Conservation (phyloP, 1,140 invertebrate genomes). For the Ostrea edulis region DNA sequence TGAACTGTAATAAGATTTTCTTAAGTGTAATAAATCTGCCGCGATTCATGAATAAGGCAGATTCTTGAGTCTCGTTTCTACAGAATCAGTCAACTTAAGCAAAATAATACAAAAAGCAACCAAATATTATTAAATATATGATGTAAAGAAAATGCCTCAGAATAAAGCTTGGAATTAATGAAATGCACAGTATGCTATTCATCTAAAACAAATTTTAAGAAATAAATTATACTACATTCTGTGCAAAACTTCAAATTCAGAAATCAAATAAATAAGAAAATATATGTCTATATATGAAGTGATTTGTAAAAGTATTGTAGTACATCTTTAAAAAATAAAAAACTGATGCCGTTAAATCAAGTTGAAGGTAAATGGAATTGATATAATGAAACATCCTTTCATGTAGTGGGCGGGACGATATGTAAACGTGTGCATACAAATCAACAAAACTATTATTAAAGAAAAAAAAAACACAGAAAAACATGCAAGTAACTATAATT, state of each 20-base stretch:
- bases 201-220: background rate
- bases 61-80: slow-evolving; percentile 7
- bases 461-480: background rate
- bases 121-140: background rate
- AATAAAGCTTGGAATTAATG: slow-evolving; percentile 3
- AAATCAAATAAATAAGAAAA: background rate
- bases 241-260: background rate
- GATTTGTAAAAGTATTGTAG: background rate
- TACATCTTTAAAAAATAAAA: background rate
- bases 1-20: slow-evolving; percentile 25
- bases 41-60: slow-evolving; percentile 29
- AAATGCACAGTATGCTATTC: slow-evolving; percentile 1
- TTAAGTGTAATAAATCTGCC: slow-evolving; percentile 26
- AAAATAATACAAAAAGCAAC: slow-evolving; percentile 27
- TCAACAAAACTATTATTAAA: background rate
- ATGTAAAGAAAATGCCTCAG: background rate
- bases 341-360: background rate
- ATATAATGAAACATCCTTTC: background rate
- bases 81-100: slow-evolving; percentile 22
- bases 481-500: slow-evolving; percentile 25
- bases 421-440: background rate
- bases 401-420: background rate
- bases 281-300: background rate
- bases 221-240: background rate
- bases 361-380: background rate